These are phyloP conservation scores for Sebastolobus altivelis DNA, from an alignment of 2,797 vertebrate genomes.

Conservation along the genomic window DNA sequence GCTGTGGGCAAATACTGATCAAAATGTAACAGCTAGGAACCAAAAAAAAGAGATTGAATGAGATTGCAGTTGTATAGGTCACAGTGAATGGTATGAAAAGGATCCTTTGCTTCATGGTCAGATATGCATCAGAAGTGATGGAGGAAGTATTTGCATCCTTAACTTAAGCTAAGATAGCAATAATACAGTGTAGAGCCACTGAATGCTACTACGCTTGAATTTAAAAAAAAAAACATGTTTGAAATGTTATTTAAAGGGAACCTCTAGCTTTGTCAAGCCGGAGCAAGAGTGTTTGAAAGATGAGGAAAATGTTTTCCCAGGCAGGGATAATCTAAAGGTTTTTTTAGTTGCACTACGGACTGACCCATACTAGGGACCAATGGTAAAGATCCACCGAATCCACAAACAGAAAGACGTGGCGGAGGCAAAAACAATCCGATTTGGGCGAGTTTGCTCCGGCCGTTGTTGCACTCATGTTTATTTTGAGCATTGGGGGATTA, in stretches of 20 bases:
- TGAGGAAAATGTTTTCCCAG: background rate
- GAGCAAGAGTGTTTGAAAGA: background rate
- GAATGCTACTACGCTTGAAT: background rate
- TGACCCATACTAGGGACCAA: too few relatives aligned
- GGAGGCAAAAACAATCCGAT: too few relatives aligned
- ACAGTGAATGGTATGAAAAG: background rate
- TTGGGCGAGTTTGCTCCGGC: too few relatives aligned
- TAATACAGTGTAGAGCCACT: background rate
- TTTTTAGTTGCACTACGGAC: too few relatives aligned
- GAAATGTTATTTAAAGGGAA: background rate
- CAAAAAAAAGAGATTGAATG: background rate
- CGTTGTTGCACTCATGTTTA: too few relatives aligned
- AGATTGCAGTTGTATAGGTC: background rate
- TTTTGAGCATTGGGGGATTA: background rate
- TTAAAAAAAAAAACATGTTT: background rate
- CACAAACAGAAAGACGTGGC: too few relatives aligned
- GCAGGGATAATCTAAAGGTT: background rate
- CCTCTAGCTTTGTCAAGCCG: background rate
- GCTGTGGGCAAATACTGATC: slow-evolving; percentile 12
- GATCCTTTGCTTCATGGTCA: background rate
- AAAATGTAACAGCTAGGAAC: background rate
- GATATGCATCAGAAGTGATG: background rate
- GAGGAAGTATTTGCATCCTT: background rate
- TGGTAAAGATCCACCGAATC: too few relatives aligned
- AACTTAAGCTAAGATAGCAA: background rate